Percentiles rank a stretch among this genome's conserved stretches.
phyloP scores from a whole-genome alignment of 2,888 invertebrate genomes.

The Apodemia zela region DNA sequence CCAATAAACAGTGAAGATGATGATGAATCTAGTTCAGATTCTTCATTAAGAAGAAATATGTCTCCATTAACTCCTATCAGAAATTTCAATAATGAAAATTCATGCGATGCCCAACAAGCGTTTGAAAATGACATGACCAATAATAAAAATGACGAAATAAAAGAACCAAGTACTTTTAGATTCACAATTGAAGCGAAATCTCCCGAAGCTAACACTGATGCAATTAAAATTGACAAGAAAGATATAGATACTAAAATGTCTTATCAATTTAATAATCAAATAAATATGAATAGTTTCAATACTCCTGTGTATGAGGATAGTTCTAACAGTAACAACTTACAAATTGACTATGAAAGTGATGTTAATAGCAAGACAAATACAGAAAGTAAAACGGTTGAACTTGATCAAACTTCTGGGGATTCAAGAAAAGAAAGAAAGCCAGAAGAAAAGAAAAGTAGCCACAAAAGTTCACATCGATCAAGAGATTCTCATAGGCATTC shows the following conservation, averaged over 20 bases:
- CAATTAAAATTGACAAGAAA: conserved; percentile 49
- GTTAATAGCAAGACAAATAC: conserved; percentile 66
- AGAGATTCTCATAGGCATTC: conserved; percentile 66
- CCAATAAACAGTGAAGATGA: conserved; percentile 55
- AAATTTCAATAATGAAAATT: conserved; percentile 71
- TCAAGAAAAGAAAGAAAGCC: conserved; percentile 55
- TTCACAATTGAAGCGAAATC: conserved; percentile 65
- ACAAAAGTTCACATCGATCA: conserved; percentile 63
- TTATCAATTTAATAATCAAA: conserved; percentile 63
- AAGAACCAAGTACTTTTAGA: conserved; percentile 61
- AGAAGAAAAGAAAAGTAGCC: conserved; percentile 56
- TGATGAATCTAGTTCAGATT: conserved; percentile 66
- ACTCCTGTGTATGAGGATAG: conserved; percentile 69
- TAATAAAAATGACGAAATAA: conserved; percentile 50
- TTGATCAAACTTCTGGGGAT: conserved; percentile 55
- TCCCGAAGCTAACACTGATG: conserved; percentile 48
- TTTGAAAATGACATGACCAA: conserved; percentile 59
- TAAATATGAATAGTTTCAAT: conserved; percentile 60
- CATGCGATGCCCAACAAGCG: conserved; percentile 70
- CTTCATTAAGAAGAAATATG: conserved; percentile 67
- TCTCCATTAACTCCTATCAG: conserved; percentile 72
- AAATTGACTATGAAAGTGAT: conserved; percentile 73
- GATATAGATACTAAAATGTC: conserved; percentile 50
- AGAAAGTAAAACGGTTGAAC: conserved; percentile 53
- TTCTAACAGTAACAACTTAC: conserved; percentile 67